Percentiles rank a stretch among this genome's conserved stretches.
Evolutionary conservation across 2,888 invertebrate species (phyloP).

Genomic region (Amphimallon solstitiale): DNA sequence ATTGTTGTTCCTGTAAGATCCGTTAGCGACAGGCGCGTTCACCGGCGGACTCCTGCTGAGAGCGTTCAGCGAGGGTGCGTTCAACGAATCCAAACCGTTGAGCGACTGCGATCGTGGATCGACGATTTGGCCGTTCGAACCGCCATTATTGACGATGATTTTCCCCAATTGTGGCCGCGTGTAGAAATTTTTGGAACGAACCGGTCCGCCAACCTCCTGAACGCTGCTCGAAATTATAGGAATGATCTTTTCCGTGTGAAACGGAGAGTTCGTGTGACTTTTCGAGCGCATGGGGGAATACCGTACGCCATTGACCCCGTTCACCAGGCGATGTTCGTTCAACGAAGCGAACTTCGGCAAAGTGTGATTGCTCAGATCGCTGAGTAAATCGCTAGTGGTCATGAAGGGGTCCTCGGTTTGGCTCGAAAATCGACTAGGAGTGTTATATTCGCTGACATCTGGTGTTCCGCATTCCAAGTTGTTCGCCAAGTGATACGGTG

Average conservation of each 20-base stretch:
- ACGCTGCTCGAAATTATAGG: conserved; percentile 15
- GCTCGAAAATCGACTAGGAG: conserved; percentile 35
- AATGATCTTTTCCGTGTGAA: conserved; percentile 23
- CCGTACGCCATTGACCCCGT: background rate
- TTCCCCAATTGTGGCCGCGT: background rate
- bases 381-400: conserved; percentile 31
- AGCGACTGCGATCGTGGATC: conserved; percentile 31
- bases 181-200: background rate
- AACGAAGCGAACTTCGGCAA: conserved; percentile 12
- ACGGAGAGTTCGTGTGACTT: conserved; percentile 36
- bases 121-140: background rate
- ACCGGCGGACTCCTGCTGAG: conserved; percentile 33
- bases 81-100: conserved; percentile 37
- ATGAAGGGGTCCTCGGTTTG: conserved; percentile 28
- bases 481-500: conserved; percentile 30
- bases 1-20: conserved; percentile 8
- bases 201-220: background rate
- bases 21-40: background rate
- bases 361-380: conserved; percentile 15
- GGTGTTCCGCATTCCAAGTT: conserved; percentile 20
- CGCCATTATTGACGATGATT: conserved; percentile 4
- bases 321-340: conserved; percentile 3
- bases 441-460: conserved; percentile 35
- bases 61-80: conserved; percentile 34
- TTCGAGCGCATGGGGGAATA: conserved; percentile 28